Percentiles rank a stretch among this genome's conserved stretches.
Evolutionary conservation across 2,888 invertebrate genomes (phyloP).

Genomic region (Eupithecia insigniata): DNA sequence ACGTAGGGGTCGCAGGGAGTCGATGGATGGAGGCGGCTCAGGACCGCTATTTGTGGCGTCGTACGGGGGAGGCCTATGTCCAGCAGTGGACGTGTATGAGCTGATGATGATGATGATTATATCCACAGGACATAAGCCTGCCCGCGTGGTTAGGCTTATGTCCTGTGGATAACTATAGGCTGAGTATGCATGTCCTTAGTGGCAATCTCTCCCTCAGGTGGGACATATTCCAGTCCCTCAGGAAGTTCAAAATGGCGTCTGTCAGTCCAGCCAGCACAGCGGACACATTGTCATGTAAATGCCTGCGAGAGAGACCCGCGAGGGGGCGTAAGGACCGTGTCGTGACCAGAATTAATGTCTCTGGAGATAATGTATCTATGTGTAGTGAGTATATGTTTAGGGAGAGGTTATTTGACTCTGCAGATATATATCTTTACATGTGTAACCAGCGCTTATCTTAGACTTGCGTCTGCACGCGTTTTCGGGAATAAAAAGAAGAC

Average conservation of each 20-base stretch:
- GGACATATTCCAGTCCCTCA: background rate
- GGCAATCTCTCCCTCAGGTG: background rate
- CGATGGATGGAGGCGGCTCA: no score
- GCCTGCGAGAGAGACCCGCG: conserved; percentile 35
- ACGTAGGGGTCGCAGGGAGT: no score
- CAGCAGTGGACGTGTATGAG: no score
- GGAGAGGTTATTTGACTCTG: background rate
- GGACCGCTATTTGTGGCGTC: no score
- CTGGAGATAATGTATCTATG: background rate
- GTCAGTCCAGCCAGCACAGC: conserved; percentile 30
- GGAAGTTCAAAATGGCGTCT: conserved; percentile 13
- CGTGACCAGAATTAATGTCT: conserved; percentile 37
- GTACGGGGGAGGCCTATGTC: no score
- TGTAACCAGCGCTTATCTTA: no score
- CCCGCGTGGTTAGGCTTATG: no score
- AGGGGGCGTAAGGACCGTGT: conserved; percentile 42
- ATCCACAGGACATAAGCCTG: no score
- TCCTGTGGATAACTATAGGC: no score
- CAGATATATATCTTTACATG: background rate
- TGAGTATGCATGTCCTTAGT: background rate
- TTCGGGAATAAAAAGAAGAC: no score
- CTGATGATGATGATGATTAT: no score
- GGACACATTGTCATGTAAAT: conserved; percentile 61
- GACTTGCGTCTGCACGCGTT: no score
- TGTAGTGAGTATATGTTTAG: background rate